Evolutionary conservation across 2,113 vertebrate species (phyloP), one percentile per base, ranked within the genome.

Genomic region (Lethenteron reissneri): DNA sequence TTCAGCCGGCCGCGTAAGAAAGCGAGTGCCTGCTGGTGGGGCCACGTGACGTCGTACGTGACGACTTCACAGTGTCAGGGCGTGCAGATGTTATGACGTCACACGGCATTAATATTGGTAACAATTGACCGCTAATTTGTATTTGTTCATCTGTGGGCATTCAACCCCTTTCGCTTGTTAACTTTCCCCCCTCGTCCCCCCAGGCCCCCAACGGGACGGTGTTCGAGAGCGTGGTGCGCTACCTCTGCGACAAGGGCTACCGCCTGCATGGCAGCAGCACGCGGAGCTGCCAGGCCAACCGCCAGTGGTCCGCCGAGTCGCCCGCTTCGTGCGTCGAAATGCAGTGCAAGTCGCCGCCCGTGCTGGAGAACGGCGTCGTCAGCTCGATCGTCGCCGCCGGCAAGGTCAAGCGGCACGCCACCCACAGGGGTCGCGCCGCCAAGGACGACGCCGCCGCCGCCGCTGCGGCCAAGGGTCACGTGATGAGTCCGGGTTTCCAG

Each of bases 211-310:
- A 78, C 57, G 84, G 86, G 70, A 81, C 76, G 71, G 82, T 84
- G 75, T 97, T 85, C 78, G 87, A 84, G 77, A 88, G 81, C 76
- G 84, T 82, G 75, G 88, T 83, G 19, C 83, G 70, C 1, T 99
- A 90, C 11, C 79, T 75, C 60, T 99, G 94, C 72, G 82, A 87
- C 12, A 76, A 83, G 71, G 92, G 92, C 70, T 95, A 85, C 75
- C 80, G 78, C 56, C 74, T 91, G 56, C 71, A 80, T 0, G 94
- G 94, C 70, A 88, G 78, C 57, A 75, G 82, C 3, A 78, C 86
- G 11, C 83, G 86, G 74, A 73, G 83, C 74, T 99, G 94, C 77
- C 90, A 92, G 78, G 86, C 87, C 71, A 95, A 95, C 77, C 87
- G 88, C 2, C 87, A 89, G 0, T 99, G 95, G 95, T 82, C 88